Percentiles rank a stretch among this genome's conserved stretches.
These are phyloP conservation scores for Misgurnus anguillicaudatus DNA, from an alignment of 2,113 vertebrate species.

Conservation along the genomic window DNA sequence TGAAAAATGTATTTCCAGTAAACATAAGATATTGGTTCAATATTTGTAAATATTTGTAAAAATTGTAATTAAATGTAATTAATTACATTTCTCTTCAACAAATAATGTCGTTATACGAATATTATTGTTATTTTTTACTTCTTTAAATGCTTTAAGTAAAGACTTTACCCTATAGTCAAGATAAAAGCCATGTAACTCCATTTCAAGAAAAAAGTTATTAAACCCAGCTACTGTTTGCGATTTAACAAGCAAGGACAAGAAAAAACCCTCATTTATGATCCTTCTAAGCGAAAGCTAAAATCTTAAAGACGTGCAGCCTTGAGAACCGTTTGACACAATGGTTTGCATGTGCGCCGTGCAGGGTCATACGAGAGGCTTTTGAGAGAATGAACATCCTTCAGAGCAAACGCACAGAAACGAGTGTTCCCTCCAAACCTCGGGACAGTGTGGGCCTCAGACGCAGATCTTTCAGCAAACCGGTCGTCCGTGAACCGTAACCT, in stretches of 20 bases:
- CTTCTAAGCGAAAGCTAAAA: neutral
- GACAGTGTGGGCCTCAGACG: neutral
- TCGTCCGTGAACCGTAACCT: conserved; percentile 47
- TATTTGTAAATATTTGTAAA: no score
- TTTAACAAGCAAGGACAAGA: neutral
- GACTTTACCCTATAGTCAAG: neutral
- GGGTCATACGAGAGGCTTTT: conserved; percentile 5
- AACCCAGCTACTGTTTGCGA: neutral
- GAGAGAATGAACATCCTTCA: conserved; percentile 26
- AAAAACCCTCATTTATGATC: neutral
- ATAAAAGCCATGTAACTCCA: neutral
- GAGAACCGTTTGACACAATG: conserved; percentile 18
- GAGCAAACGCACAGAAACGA: neutral
- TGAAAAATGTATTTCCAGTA: no score
- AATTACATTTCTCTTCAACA: no score
- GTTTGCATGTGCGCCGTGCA: neutral
- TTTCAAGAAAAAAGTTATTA: neutral
- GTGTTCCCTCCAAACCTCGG: neutral
- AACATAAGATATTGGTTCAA: no score
- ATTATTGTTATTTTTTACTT: no score
- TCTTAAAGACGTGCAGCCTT: conserved; percentile 13
- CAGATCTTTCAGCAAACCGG: conserved; percentile 26
- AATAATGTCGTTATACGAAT: no score
- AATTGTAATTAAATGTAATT: no score
- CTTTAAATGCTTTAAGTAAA: no score